Conservation (phyloP, 2,113 vertebrate species). For the Theropithecus gelada region DNA sequence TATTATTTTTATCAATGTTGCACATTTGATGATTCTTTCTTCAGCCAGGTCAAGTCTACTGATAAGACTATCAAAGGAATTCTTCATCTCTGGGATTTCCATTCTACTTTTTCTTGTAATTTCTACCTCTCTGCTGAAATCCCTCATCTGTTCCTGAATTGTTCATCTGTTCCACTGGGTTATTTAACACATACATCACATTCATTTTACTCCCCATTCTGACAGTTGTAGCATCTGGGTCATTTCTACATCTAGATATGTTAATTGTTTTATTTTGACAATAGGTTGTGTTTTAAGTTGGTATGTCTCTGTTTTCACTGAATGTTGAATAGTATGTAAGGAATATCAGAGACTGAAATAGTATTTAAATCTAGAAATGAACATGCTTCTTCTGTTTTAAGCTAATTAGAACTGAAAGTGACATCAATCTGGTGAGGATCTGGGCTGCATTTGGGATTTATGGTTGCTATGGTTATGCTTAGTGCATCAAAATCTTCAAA, state of each 20-base stretch:
- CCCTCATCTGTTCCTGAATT: background rate
- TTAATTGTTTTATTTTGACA: background rate
- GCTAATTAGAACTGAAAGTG: no score
- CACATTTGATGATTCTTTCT: no score
- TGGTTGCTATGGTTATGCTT: rapidly evolving
- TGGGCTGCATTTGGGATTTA: background rate
- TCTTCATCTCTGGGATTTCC: no score
- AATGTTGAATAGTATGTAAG: background rate
- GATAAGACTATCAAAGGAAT: no score
- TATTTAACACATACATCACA: background rate
- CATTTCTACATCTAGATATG: background rate
- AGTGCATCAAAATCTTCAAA: no score
- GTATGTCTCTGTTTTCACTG: background rate
- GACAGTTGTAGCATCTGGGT: background rate
- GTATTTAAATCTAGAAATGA: background rate
- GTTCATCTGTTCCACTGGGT: background rate
- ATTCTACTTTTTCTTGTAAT: no score
- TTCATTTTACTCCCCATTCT: background rate
- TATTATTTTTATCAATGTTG: no score
- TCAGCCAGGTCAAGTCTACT: no score
- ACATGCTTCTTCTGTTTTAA: background rate
- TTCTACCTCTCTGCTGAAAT: background rate
- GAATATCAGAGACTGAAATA: background rate
- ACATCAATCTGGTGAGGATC: background rate
- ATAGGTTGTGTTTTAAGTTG: background rate